A percentile compares a stretch with the other conserved stretches of the same genome.
phyloP scores from a whole-genome alignment of 1,140 invertebrate genomes.

The Drosophila leontia region DNA sequence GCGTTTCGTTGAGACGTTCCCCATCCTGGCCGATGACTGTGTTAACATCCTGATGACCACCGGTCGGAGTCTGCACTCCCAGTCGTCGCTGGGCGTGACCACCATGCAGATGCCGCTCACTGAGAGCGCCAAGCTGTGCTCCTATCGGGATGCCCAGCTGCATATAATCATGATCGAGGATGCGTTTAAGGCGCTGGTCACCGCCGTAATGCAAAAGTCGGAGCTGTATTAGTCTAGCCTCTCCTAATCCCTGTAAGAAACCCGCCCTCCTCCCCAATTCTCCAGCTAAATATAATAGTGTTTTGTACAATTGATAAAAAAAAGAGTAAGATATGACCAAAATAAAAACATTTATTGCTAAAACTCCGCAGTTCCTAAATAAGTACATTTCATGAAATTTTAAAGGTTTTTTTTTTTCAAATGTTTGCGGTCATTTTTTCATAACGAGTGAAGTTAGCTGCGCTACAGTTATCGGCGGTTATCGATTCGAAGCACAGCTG shows the following conservation, averaged over 20 bases:
- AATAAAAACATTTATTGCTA: conserved; percentile 19
- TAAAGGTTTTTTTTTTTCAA: neutral
- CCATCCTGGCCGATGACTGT: conserved; percentile 95
- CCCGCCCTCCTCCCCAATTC: neutral
- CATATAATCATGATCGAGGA: conserved; percentile 80
- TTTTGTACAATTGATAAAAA: conserved; percentile 29
- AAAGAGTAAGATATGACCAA: conserved; percentile 9
- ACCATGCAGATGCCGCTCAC: conserved; percentile 78
- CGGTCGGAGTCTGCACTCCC: conserved; percentile 93
- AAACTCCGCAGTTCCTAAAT: neutral
- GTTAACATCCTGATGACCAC: conserved; percentile 93
- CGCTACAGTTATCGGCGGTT: neutral
- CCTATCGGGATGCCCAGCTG: conserved; percentile 69
- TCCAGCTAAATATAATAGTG: conserved; percentile 21
- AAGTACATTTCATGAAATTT: neutral
- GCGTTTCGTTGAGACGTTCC: conserved; percentile 95
- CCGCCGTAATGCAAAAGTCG: conserved; percentile 68
- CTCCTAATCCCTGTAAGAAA: neutral
- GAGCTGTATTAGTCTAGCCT: conserved; percentile 56
- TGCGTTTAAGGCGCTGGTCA: conserved; percentile 72
- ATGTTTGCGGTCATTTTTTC: neutral
- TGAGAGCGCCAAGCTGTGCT: conserved; percentile 69
- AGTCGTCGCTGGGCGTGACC: conserved; percentile 89
- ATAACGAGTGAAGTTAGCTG: neutral
- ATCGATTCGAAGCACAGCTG: neutral